Evolutionary conservation across 2,888 invertebrate genomes (phyloP), one percentile per base, ranked within the genome.

Genomic region (Heterodera filipjevi): DNA sequence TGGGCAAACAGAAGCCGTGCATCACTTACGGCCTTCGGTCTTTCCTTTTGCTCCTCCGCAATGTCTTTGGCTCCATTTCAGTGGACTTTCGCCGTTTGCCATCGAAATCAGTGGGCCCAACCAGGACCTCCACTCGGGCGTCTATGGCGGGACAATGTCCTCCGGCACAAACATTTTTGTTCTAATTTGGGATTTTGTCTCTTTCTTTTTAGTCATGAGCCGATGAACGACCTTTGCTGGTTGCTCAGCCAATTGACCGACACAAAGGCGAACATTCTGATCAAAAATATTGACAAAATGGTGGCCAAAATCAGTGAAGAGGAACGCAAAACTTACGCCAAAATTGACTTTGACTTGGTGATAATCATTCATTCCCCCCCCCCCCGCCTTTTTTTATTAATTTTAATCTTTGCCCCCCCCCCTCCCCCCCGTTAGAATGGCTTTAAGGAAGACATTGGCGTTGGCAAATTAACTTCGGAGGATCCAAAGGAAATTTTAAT

Each of bases 1-100:
- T 99, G 80, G 97, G 98, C 1, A 96, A 94, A 81, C 93, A 93
- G n/a, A 96, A 95, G 89, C 98, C 99, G 0, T 98, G 98, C 90
- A 92, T 99, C 80, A 97, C 97, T 0, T 98, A 98, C 90, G 98
- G 98, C 8, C 92, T 99, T 19, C 92, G 89, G 85, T 87, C 32
- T 27, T 35, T 75, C 39, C 30, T 22, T 35, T 53, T 30, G 14
- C 14, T 16, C 19, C 30, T 39, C 39, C 8, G 12, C 39, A 27
- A 49, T 59, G 44, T 5, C 33, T n/a, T 53, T 27, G n/a, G 10
- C 12, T 33, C 6, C 19, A 6, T 89, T 89, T 80, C 88, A 91
- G 92, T 84, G 98, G 98, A 30, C 82, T 89, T 66, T 84, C 8
- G 27, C 97, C 97, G 90, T 99, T 95, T 90, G 93, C 92, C 86